A percentile compares a stretch with the other conserved stretches of the same genome.
These are phyloP conservation scores for Elymnias hypermnestra DNA, from an alignment of 1,140 invertebrate species.

Conservation along the genomic window DNA sequence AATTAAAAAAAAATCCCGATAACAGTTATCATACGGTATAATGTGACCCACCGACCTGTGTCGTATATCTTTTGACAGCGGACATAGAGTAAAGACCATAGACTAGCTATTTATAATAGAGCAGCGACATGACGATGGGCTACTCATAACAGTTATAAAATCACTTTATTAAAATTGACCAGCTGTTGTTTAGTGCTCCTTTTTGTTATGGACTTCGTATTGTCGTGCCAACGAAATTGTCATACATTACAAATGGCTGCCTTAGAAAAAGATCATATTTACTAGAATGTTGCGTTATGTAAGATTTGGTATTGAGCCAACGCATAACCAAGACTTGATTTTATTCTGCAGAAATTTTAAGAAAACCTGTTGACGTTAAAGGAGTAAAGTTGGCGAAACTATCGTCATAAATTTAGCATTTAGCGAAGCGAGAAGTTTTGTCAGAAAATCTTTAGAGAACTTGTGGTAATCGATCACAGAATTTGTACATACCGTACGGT, in stretches of 20 bases:
- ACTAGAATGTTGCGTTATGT: not conserved
- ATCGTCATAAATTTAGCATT: slow-evolving; percentile 1
- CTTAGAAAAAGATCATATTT: not conserved
- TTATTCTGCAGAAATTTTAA: not conserved
- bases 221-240: no score
- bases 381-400: slow-evolving; percentile 7
- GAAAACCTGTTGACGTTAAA: slow-evolving; percentile 5
- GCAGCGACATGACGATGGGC: no score
- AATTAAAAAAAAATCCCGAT: no score
- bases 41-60: no score
- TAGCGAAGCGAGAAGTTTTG: slow-evolving; percentile 3
- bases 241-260: no score
- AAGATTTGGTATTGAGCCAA: not conserved
- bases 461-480: slow-evolving; percentile 3
- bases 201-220: no score
- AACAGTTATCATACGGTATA: no score
- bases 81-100: no score
- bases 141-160: no score
- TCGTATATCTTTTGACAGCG: no score
- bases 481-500: not conserved
- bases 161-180: no score
- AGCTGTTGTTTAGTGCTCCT: not conserved
- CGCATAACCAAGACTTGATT: not conserved
- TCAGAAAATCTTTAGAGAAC: slow-evolving; percentile 3
- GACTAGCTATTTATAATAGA: no score